phyloP scores from a whole-genome alignment of 1,140 invertebrate species.

The Calephelis nemesis region DNA sequence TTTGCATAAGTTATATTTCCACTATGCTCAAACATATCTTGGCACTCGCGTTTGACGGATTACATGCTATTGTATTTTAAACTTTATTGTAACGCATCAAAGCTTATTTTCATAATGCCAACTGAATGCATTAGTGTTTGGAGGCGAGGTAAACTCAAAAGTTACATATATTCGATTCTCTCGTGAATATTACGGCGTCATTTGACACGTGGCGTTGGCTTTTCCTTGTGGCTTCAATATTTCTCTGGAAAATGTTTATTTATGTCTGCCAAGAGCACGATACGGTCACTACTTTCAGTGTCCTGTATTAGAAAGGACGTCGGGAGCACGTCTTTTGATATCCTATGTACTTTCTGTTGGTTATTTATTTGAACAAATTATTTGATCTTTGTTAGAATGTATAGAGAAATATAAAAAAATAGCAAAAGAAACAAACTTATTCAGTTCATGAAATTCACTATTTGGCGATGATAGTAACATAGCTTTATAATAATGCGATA shows the following conservation, averaged over 20 bases:
- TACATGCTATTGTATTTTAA: background rate
- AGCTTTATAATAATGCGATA: too few relatives aligned
- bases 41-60: background rate
- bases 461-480: too few relatives aligned
- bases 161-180: constrained; percentile 26
- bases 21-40: constrained; percentile 25
- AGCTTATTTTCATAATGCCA: background rate
- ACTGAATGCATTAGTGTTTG: constrained; percentile 19
- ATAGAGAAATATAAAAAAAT: too few relatives aligned
- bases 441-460: too few relatives aligned
- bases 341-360: background rate
- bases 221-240: constrained; percentile 11
- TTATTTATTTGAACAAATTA: background rate
- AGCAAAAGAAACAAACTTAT: too few relatives aligned
- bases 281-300: constrained; percentile 7
- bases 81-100: background rate
- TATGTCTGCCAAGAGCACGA: constrained; percentile 1
- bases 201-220: constrained; percentile 20
- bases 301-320: background rate
- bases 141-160: constrained; percentile 16
- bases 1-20: constrained; percentile 37
- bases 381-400: background rate
- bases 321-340: background rate
- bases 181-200: constrained; percentile 27
- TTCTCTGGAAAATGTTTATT: constrained; percentile 14